Evolutionary conservation across 1,140 invertebrate species (phyloP).

Genomic region (Amyelois transitella): DNA sequence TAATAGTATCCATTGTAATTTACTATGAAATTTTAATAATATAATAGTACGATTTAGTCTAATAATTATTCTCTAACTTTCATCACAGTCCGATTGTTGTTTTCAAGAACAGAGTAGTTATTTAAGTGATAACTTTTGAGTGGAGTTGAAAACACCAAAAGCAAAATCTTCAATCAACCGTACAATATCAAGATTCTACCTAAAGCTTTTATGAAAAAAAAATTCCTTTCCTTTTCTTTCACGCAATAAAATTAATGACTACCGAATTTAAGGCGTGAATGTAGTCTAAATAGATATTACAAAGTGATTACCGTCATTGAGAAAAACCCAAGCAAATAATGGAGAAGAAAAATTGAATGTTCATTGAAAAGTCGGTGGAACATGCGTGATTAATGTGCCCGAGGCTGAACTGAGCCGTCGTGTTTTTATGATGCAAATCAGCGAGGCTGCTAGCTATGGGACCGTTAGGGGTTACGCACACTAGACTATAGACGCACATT

Average conservation of each 20-base stretch:
- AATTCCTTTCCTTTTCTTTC: not conserved
- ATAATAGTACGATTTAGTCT: no score
- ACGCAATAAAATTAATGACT: not conserved
- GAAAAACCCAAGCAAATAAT: slow-evolving; percentile 1
- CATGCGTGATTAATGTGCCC: slow-evolving; percentile 6
- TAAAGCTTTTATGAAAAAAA: not conserved
- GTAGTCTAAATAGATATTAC: not conserved
- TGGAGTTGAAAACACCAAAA: not conserved
- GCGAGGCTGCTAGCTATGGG: not conserved
- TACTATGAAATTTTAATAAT: no score
- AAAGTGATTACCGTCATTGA: not conserved
- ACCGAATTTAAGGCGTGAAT: not conserved
- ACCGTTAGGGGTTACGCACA: not conserved
- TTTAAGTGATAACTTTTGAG: no score
- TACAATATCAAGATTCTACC: not conserved
- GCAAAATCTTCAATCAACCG: not conserved
- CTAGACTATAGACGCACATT: not conserved
- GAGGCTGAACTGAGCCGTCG: not conserved
- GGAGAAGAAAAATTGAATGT: slow-evolving; percentile 6
- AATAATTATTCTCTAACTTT: no score
- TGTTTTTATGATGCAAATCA: slow-evolving; percentile 7
- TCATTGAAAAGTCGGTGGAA: slow-evolving; percentile 4
- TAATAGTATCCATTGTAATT: not conserved
- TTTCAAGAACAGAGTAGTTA: no score
- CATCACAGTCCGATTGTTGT: no score